Conservation (phyloP, 2,113 vertebrate genomes). For the Spizaetus ornatus region DNA sequence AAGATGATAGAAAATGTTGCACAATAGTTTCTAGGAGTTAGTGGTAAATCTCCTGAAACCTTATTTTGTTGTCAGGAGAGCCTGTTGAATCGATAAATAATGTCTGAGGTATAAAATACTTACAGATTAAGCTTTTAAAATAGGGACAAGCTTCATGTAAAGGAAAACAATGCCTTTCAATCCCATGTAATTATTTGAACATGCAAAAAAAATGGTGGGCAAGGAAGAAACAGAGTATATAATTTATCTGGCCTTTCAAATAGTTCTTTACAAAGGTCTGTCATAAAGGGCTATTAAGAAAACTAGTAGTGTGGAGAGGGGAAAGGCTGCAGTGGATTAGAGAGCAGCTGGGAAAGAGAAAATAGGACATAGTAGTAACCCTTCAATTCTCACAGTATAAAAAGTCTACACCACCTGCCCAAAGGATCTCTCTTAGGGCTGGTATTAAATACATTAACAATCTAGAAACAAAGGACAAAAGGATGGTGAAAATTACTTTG, state of each 20-base stretch:
- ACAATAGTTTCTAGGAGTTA: neutral
- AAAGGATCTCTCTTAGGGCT: neutral
- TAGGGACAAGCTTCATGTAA: neutral
- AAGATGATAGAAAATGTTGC: neutral
- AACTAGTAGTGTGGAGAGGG: neutral
- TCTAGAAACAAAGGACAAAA: neutral
- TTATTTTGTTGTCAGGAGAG: neutral
- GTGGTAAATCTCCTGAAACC: neutral
- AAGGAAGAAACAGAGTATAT: neutral
- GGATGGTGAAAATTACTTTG: neutral
- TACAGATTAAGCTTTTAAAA: neutral
- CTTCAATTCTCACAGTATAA: neutral
- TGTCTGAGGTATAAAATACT: neutral
- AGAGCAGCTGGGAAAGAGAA: neutral
- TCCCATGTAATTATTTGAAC: neutral
- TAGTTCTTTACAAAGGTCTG: neutral
- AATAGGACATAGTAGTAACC: neutral
- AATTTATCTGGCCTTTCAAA: neutral
- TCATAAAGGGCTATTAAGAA: neutral
- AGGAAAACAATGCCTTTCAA: neutral
- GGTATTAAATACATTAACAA: neutral
- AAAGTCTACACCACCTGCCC: neutral
- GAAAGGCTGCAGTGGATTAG: neutral
- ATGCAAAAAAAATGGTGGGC: neutral
- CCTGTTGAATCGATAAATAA: neutral